Evolutionary conservation across 2,113 vertebrate species (phyloP), one percentile per base, ranked within the genome.

Genomic region (Varanus salvator): DNA sequence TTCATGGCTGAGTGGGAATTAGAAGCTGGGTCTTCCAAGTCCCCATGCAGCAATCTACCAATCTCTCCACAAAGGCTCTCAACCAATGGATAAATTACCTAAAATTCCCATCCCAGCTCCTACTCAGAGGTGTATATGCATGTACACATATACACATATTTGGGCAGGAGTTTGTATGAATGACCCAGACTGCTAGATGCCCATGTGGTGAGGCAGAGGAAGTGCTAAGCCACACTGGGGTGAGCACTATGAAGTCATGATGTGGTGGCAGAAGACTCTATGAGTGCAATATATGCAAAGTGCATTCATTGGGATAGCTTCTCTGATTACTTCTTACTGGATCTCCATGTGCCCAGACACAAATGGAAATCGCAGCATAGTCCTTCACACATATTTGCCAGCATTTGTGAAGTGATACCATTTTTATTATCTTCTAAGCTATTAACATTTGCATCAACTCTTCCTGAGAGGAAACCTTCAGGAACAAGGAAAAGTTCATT

Each of bases 381-480:
- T 69, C 25, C 25, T 69, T 29, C 68, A 25, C 27, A 69, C 27
- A 69, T 69, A 69, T 29, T 69, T 2, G 94, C 93, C 87, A 87
- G 12, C 86, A 93, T 93, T 89, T 89, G 80, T 90, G 77, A 92
- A 91, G 74, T 87, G 71, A 14, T 89, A 12, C 80, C 91, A 80
- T 72, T 93, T 94, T 90, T 87, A 94, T 89, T 93, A 88, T 89
- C 77, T 92, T 0, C 0, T 27, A 93, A 74, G 80, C 71, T 94
- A 93, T 90, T 94, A 93, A 86, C 17, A 93, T 93, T 92, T 93
- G 29, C 87, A 94, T 92, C 80, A 81, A 88, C 91, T 52, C 44
- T 92, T 88, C 66, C 60, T 34, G 92, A 81, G 50, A 94, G 54
- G 81, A 90, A 87, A 86, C 86, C 85, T 87, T 87, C 54, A 89